These are phyloP conservation scores for Pelvicachromis taeniatus DNA, from an alignment of 2,113 vertebrate species.

Conservation along the genomic window DNA sequence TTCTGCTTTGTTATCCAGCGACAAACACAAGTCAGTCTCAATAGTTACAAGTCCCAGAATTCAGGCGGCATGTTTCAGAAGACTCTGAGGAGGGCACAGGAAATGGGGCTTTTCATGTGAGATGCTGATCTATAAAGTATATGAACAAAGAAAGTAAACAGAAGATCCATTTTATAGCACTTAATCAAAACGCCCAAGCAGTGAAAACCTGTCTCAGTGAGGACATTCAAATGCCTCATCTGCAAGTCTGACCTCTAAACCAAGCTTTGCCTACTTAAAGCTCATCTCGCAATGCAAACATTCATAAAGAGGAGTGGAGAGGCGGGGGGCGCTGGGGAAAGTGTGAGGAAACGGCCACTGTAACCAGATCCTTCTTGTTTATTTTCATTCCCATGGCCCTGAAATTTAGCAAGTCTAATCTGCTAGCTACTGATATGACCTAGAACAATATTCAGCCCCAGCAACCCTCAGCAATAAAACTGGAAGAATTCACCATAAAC, in stretches of 20 bases:
- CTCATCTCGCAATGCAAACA: slow-evolving; percentile 31
- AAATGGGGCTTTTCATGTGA: slow-evolving; percentile 46
- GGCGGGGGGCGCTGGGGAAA: not conserved
- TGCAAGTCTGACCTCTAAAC: slow-evolving; percentile 49
- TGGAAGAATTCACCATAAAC: slow-evolving; percentile 23
- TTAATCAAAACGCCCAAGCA: slow-evolving; percentile 45
- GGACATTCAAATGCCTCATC: slow-evolving; percentile 28
- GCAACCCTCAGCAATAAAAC: slow-evolving; percentile 16
- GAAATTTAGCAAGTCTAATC: slow-evolving; percentile 64
- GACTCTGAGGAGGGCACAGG: slow-evolving; percentile 1
- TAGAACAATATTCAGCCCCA: slow-evolving; percentile 40
- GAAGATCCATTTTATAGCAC: slow-evolving; percentile 17
- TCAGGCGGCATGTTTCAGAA: slow-evolving; percentile 1
- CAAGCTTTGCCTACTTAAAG: slow-evolving; percentile 24
- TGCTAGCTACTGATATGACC: slow-evolving; percentile 49
- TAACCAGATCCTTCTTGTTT: slow-evolving; percentile 60
- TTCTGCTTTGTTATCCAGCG: slow-evolving; percentile 9
- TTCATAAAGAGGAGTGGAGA: slow-evolving; percentile 7
- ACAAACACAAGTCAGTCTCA: slow-evolving; percentile 18
- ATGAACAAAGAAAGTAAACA: slow-evolving; percentile 30
- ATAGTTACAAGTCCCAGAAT: not conserved
- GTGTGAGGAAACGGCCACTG: slow-evolving; percentile 27
- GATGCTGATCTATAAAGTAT: slow-evolving; percentile 35
- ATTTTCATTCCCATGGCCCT: slow-evolving; percentile 71
- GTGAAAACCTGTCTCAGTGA: slow-evolving; percentile 15